Evolutionary conservation across 1,140 invertebrate species (phyloP).

Genomic region (Asbolus verrucosus): DNA sequence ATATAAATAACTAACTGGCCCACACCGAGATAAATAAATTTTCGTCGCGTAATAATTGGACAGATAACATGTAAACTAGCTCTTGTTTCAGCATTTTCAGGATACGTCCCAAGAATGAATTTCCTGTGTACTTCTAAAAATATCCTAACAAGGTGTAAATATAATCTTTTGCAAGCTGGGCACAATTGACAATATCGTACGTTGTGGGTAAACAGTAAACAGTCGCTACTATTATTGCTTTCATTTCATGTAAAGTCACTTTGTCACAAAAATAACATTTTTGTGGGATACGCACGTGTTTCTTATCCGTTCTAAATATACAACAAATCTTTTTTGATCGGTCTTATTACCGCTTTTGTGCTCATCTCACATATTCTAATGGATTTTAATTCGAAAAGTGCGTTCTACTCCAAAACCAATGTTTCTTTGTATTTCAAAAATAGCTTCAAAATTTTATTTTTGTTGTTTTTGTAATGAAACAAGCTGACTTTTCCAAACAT

Average conservation of each 20-base stretch:
- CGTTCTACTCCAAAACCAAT: too few relatives aligned
- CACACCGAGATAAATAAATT: constrained; percentile 18
- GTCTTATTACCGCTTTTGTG: constrained; percentile 21
- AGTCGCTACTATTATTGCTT: constrained; percentile 4
- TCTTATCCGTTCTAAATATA: constrained; percentile 37
- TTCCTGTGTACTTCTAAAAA: constrained; percentile 5
- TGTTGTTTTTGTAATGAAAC: too few relatives aligned
- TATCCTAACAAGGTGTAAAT: constrained; percentile 4
- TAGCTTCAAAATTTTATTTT: too few relatives aligned
- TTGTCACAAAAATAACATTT: constrained; percentile 37
- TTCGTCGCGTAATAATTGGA: neutral
- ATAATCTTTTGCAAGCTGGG: neutral
- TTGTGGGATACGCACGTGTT: constrained; percentile 30
- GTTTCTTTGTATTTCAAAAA: too few relatives aligned
- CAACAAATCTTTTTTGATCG: constrained; percentile 34
- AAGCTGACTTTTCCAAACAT: too few relatives aligned
- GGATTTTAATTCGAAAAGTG: neutral
- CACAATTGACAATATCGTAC: constrained; percentile 5
- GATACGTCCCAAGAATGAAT: neutral
- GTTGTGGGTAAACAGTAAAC: constrained; percentile 4
- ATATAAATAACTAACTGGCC: neutral
- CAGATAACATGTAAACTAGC: too few relatives aligned
- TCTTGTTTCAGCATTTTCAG: too few relatives aligned
- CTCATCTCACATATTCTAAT: neutral
- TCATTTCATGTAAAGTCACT: constrained; percentile 34